Evolutionary conservation across 2,888 invertebrate genomes (phyloP), one percentile per base, ranked within the genome.

Genomic region (Maniola hyperantus): DNA sequence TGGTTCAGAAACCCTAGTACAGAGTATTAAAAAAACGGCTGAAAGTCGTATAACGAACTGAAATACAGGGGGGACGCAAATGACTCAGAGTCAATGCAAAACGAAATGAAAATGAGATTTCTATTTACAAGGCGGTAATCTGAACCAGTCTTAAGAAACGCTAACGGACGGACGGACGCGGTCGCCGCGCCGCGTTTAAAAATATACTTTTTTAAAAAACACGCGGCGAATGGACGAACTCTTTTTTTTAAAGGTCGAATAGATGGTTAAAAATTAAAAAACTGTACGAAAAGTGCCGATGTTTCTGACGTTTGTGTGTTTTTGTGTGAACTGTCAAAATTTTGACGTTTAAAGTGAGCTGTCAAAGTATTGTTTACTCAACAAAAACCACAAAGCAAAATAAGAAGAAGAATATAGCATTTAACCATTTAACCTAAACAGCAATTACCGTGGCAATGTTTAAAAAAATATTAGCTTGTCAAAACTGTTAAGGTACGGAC

Each of bases 121-220:
- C 88, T 87, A 87, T 87, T 87, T 86, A 79, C 78, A 77, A 79
- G 57, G 73, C 75, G 66, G 85, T 80, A 85, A 85, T 75, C 69
- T 73, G 82, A 84, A 77, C 77, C 81, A 81, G 83, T 81, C 83
- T 76, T 68, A 68, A n/a, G 73, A 71, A 74, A 72, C 75, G 77
- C 76, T 66, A 74, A 78, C 75, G 67, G 71, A 72, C 79, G 83
- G 71, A 76, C 83, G 86, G 77, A 78, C 82, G 82, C 79, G 78
- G 76, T 74, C 59, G 5, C 7, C 6, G 61, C 59, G 5, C 7
- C 6, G 61, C 51, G 44, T 51, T 39, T 51, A 51, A 13, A 51
- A 51, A 62, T 39, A 18, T 15, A 7, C 7, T 13, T 48, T 39
- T 15, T 0, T 8, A 48, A 48, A 48, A 48, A 39, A 58, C 8